These are phyloP conservation scores for Mareca strepera DNA, from an alignment of 2,797 vertebrate genomes.

Conservation along the genomic window DNA sequence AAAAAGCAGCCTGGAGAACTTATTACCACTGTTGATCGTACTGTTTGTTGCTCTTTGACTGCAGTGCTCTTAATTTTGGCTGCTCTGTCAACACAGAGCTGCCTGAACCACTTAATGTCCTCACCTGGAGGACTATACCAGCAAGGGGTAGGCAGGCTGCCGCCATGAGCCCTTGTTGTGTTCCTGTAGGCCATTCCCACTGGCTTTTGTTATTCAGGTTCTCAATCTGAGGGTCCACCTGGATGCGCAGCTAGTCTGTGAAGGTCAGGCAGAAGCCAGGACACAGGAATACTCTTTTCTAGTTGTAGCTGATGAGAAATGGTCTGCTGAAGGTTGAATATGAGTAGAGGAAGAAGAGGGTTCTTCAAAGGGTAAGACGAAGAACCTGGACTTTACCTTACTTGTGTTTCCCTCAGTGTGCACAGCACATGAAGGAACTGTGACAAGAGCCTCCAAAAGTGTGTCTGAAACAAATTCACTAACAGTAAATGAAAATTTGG, in stretches of 20 bases:
- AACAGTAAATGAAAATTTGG: background rate
- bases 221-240: background rate
- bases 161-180: accelerated
- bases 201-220: background rate
- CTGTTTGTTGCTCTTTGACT: background rate
- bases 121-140: background rate
- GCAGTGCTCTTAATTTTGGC: background rate
- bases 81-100: background rate
- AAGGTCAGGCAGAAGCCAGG: background rate
- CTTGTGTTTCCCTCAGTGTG: background rate
- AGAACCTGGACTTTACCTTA: background rate
- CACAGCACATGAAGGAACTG: background rate
- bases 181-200: background rate
- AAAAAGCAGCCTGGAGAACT: background rate
- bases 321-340: background rate
- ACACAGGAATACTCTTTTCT: background rate
- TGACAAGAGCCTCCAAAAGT: background rate
- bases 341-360: background rate
- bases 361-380: background rate
- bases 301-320: background rate
- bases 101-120: background rate
- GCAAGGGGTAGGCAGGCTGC: background rate
- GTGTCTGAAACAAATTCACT: background rate
- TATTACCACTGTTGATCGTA: background rate
- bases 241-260: background rate